phyloP scores from a whole-genome alignment of 1,140 invertebrate genomes.

The Psilanteris sp. region DNA sequence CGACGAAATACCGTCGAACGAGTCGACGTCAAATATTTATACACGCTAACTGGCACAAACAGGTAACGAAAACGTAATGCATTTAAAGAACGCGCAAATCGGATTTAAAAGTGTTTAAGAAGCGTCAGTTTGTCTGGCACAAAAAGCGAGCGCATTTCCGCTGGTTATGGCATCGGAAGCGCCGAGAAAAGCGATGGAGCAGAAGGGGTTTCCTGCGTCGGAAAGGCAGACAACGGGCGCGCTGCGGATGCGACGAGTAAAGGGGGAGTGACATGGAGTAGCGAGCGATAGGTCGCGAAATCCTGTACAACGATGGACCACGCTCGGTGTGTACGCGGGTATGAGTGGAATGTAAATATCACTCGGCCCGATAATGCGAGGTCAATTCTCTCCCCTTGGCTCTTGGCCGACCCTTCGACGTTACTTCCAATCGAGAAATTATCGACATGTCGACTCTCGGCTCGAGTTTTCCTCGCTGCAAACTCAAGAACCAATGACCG shows the following conservation, averaged over 20 bases:
- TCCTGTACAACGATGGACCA: slow-evolving; percentile 59
- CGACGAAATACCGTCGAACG: slow-evolving; percentile 12
- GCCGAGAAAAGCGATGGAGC: slow-evolving; percentile 38
- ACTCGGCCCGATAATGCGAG: slow-evolving; percentile 75
- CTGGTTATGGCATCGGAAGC: slow-evolving; percentile 52
- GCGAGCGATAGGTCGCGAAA: slow-evolving; percentile 61
- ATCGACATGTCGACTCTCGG: slow-evolving; percentile 64
- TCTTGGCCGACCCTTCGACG: slow-evolving; percentile 55
- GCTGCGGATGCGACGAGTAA: slow-evolving; percentile 49
- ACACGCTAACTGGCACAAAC: slow-evolving; percentile 28
- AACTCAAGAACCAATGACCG: slow-evolving; percentile 62
- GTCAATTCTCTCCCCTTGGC: slow-evolving; percentile 68
- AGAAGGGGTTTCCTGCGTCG: slow-evolving; percentile 31
- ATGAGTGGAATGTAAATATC: slow-evolving; percentile 79
- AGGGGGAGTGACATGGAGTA: slow-evolving; percentile 61
- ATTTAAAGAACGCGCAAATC: slow-evolving; percentile 52
- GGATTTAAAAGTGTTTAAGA: slow-evolving; percentile 52
- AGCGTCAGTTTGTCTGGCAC: slow-evolving; percentile 32
- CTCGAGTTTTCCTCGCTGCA: slow-evolving; percentile 50
- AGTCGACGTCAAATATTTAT: slow-evolving; percentile 48
- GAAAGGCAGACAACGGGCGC: slow-evolving; percentile 53
- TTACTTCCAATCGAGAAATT: slow-evolving; percentile 67
- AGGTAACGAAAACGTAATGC: slow-evolving; percentile 39
- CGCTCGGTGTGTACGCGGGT: slow-evolving; percentile 58
- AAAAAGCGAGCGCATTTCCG: slow-evolving; percentile 49